These are phyloP conservation scores for Gnathonemus longibarbis DNA, from an alignment of 2,113 vertebrate genomes.

Conservation along the genomic window DNA sequence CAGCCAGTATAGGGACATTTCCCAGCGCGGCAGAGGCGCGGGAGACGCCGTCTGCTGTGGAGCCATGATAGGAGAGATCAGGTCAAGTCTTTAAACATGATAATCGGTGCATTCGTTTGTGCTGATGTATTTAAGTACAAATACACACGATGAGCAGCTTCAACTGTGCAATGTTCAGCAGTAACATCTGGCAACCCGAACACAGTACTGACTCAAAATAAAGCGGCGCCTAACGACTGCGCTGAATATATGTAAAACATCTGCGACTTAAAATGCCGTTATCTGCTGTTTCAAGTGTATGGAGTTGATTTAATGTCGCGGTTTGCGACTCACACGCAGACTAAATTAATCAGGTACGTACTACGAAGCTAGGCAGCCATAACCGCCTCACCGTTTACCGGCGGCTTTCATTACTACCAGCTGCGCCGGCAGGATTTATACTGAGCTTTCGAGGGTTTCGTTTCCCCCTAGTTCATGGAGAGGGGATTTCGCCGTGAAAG, in stretches of 20 bases:
- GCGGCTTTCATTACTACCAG: not conserved
- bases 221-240: not conserved
- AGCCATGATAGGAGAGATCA: not conserved
- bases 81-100: not conserved
- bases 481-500: not conserved
- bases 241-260: not conserved
- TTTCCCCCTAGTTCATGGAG: not conserved
- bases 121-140: not conserved
- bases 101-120: not conserved
- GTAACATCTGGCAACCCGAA: not conserved
- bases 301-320: not conserved
- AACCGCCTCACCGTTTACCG: not conserved
- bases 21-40: slow-evolving; percentile 46
- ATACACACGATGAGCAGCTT: not conserved
- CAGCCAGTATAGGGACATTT: slow-evolving; percentile 55
- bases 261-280: not conserved
- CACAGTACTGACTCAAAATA: not conserved
- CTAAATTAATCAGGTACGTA: not conserved
- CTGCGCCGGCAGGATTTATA: not conserved
- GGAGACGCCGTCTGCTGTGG: not conserved
- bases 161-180: not conserved
- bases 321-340: not conserved
- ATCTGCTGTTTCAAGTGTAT: not conserved
- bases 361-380: not conserved
- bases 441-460: not conserved